These are phyloP conservation scores for Petrophora chlorosata DNA, from an alignment of 2,888 invertebrate species.

Conservation along the genomic window DNA sequence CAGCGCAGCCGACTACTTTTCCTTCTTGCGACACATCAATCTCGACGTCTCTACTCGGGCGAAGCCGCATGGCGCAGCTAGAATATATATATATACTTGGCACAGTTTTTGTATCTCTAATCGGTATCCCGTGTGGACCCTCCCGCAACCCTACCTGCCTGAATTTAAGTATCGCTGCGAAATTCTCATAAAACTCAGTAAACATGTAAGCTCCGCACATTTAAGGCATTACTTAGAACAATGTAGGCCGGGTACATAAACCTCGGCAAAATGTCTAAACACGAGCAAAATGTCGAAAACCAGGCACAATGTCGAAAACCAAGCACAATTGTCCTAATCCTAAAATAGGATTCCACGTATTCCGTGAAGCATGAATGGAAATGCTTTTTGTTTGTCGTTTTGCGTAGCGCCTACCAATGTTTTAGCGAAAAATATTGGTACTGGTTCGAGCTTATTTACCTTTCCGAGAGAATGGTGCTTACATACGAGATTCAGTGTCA, in stretches of 20 bases:
- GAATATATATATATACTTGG: too few species aligned
- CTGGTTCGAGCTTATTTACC: constrained; percentile 18
- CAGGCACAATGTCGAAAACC: constrained; percentile 24
- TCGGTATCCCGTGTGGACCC: background rate
- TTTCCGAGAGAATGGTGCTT: constrained; percentile 16
- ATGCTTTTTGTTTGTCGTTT: constrained; percentile 30
- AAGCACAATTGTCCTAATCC: constrained; percentile 33
- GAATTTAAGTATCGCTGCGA: constrained; percentile 1
- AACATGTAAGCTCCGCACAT: constrained; percentile 2
- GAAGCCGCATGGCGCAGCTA: too few species aligned
- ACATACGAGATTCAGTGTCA: constrained; percentile 5
- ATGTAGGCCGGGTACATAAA: constrained; percentile 7
- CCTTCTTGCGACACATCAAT: too few species aligned
- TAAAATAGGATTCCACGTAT: constrained; percentile 34
- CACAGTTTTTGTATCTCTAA: too few species aligned
- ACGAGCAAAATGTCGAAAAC: constrained; percentile 5
- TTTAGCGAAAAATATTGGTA: constrained; percentile 33
- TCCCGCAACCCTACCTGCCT: background rate
- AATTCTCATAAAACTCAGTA: constrained; percentile 5
- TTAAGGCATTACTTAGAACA: constrained; percentile 6
- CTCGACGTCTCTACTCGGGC: too few species aligned
- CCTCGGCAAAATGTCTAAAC: constrained; percentile 10
- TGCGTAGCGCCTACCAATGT: constrained; percentile 33
- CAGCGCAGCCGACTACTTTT: too few species aligned
- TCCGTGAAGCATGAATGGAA: constrained; percentile 33